Percentiles rank a stretch among this genome's conserved stretches.
Conservation (phyloP, 2,113 vertebrate species). For the Sminthopsis crassicaudata region DNA sequence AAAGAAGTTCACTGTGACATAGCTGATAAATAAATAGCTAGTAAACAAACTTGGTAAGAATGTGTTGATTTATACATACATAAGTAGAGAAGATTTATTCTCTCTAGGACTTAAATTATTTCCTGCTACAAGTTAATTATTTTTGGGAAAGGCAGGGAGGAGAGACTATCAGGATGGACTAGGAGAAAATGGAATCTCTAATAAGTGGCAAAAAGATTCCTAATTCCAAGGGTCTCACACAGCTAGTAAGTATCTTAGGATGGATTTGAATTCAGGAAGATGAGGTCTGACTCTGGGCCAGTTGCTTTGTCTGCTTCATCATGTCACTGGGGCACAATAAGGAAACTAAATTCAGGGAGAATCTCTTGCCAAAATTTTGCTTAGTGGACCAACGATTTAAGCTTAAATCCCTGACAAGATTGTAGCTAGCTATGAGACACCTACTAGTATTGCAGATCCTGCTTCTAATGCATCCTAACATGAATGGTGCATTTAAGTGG, state of each 20-base stretch:
- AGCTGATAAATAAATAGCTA: background rate
- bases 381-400: background rate
- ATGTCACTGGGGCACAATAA: background rate
- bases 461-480: background rate
- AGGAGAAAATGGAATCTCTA: background rate
- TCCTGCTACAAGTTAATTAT: background rate
- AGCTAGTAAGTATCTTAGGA: no score
- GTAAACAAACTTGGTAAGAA: background rate
- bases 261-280: no score
- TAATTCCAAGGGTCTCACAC: no score
- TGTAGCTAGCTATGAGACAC: background rate
- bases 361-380: background rate
- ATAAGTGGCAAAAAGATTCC: background rate
- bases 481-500: background rate
- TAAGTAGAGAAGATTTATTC: background rate
- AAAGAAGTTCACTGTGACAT: background rate
- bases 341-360: background rate
- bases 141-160: background rate
- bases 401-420: background rate
- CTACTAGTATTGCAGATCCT: background rate
- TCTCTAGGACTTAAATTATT: background rate
- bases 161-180: background rate
- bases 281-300: no score
- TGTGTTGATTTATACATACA: background rate
- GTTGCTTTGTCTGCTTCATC: no score